These are phyloP conservation scores for Dendrocincla tyrannina DNA, from an alignment of 2,797 vertebrate species.

Conservation along the genomic window DNA sequence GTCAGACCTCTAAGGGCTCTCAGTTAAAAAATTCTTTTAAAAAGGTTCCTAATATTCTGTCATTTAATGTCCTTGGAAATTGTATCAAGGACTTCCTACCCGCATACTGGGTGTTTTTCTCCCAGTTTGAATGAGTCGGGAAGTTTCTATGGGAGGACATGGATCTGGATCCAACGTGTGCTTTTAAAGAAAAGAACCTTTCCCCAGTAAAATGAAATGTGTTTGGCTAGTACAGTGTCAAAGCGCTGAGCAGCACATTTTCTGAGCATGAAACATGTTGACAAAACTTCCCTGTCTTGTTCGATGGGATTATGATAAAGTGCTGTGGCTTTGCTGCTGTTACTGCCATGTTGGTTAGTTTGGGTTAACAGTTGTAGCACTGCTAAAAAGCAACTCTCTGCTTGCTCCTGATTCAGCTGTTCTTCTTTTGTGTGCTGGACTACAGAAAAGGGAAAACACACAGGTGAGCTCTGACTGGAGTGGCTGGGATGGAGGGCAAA, in stretches of 20 bases:
- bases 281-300: not conserved
- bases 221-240: not conserved
- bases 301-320: slow-evolving; percentile 55
- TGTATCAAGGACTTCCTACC: not conserved
- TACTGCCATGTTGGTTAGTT: not conserved
- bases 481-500: not conserved
- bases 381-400: not conserved
- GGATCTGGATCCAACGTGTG: not conserved
- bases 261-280: slow-evolving; percentile 10
- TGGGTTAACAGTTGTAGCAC: not conserved
- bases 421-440: not conserved
- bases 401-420: not conserved
- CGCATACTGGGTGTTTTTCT: not conserved
- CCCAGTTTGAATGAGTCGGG: not conserved
- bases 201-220: not conserved
- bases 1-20: not conserved
- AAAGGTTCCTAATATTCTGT: not conserved
- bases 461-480: not conserved
- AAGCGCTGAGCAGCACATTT: slow-evolving; percentile 44
- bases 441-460: not conserved
- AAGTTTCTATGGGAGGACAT: not conserved
- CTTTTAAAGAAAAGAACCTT: not conserved
- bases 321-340: slow-evolving; percentile 23
- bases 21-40: not conserved
- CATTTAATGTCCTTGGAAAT: not conserved